Base-by-base conservation (phyloP, 1,140 invertebrate species). In the Oryctes rhinoceros region DNA sequence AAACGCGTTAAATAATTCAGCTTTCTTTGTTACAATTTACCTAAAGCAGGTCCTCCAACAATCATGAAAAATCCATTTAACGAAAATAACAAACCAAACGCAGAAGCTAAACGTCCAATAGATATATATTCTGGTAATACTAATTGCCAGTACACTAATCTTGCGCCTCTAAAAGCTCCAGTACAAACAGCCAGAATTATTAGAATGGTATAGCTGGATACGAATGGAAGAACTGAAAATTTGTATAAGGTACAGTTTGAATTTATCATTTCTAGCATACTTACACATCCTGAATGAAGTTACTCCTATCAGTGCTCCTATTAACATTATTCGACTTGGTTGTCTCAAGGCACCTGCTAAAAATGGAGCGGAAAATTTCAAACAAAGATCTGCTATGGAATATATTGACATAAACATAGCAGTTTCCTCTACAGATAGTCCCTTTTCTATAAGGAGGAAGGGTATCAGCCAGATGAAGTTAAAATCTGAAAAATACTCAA, bases 381-480 rank as follows among this genome's bases (percentile, higher is more conserved):
- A 90, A n/a, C 87, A 85, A 9, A 92, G 88, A 84, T 93, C 92
- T n/a, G 91, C 85, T 30, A 89, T 89, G 10, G 89, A 92, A 65
- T 92, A 84, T 13, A 92, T 84, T 5, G 92, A 92, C 89, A 93
- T 91, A 62, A 91, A 90, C 4, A 89, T 86, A 0, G 92, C 92
- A 0, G 92, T 90, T 87, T 92, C 88, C 2, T 85, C 76, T 35
- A 90, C 92, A 0, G 85, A 83, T 79, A 92, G 89, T 0, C 90
- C 89, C 80, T 90, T 91, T 81, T 94, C 93, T 2, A 86, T 88
- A 35, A 94, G 84, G 75, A 94, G 92, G 74, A 94, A 93, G 2
- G 92, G 92, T 4, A 91, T 92, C 35, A 94, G 85, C 6, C 93
- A 88, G 0, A 92, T 91, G 85, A 94, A 94, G 84, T 93, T 94